phyloP scores from a whole-genome alignment of 1,140 invertebrate species.

The Drosophila subpulchrella region DNA sequence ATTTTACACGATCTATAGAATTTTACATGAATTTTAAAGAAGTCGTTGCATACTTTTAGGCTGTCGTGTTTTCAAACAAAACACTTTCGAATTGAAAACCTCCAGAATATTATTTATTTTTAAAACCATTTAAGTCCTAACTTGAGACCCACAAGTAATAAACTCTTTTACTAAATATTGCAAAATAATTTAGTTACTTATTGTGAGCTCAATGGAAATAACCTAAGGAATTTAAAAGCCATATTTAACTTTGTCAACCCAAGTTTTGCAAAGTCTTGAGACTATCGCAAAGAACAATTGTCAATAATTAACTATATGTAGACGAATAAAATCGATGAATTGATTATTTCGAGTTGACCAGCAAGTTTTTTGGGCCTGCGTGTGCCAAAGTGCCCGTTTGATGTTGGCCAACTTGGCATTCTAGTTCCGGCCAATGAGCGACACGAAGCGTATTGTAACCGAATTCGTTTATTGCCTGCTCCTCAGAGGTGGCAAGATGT shows the following conservation, averaged over 20 bases:
- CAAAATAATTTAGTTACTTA: too few species aligned
- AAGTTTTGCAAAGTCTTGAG: not conserved
- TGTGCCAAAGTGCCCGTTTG: conserved; percentile 2
- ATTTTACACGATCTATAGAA: not conserved
- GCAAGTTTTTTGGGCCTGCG: conserved; percentile 9
- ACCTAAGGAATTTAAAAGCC: not conserved
- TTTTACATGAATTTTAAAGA: not conserved
- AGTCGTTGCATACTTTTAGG: conserved; percentile 3
- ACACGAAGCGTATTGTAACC: conserved; percentile 79
- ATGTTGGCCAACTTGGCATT: conserved; percentile 20
- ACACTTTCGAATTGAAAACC: not conserved
- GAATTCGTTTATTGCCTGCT: conserved; percentile 84
- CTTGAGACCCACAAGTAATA: too few species aligned
- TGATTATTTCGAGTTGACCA: conserved; percentile 58
- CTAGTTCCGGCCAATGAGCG: conserved; percentile 60
- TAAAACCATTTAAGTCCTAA: too few species aligned
- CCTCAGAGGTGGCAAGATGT: conserved; percentile 84
- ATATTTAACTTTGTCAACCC: not conserved
- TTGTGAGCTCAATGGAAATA: not conserved
- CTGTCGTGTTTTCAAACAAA: not conserved
- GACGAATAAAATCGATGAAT: conserved; percentile 63
- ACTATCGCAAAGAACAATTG: conserved; percentile 29
- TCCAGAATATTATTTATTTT: too few species aligned
- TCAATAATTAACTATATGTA: conserved; percentile 57
- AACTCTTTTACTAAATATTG: not conserved